Conservation (phyloP, 2,888 invertebrate species). For the Tetanocera ferruginea region DNA sequence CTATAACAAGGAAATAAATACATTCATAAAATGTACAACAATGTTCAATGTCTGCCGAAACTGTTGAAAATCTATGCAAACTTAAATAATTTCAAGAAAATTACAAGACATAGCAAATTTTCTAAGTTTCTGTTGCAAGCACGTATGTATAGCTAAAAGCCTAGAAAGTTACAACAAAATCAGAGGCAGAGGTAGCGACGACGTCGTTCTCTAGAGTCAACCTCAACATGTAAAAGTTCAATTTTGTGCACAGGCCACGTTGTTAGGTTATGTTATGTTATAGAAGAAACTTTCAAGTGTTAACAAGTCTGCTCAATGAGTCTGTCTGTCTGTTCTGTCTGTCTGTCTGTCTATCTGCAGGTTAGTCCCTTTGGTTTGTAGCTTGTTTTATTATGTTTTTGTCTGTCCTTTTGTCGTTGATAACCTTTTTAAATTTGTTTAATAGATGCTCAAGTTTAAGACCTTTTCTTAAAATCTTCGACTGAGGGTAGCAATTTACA, state of each 20-base stretch:
- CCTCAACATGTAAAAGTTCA: conserved; percentile 26
- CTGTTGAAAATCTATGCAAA: neutral
- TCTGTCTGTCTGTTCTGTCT: neutral
- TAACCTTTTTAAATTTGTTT: conserved; percentile 14
- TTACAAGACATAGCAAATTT: neutral
- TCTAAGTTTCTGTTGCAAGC: neutral
- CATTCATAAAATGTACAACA: neutral
- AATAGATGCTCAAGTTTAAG: neutral
- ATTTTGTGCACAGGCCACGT: conserved; percentile 4
- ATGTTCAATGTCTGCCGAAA: neutral
- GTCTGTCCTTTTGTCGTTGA: neutral
- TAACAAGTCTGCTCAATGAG: conserved; percentile 7
- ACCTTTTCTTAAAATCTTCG: conserved; percentile 1
- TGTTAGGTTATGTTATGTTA: conserved; percentile 20
- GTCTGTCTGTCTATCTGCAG: neutral
- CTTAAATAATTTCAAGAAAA: conserved; percentile 12
- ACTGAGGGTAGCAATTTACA: conserved; percentile 19
- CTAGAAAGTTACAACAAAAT: neutral
- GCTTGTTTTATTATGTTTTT: neutral
- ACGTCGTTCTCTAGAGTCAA: neutral
- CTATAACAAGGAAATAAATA: neutral
- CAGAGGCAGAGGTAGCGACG: no score
- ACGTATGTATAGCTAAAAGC: neutral
- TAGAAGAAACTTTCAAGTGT: conserved; percentile 29
- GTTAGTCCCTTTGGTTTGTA: neutral